These are phyloP conservation scores for Mungos mungo DNA, from an alignment of 2,113 vertebrate genomes.

Conservation along the genomic window DNA sequence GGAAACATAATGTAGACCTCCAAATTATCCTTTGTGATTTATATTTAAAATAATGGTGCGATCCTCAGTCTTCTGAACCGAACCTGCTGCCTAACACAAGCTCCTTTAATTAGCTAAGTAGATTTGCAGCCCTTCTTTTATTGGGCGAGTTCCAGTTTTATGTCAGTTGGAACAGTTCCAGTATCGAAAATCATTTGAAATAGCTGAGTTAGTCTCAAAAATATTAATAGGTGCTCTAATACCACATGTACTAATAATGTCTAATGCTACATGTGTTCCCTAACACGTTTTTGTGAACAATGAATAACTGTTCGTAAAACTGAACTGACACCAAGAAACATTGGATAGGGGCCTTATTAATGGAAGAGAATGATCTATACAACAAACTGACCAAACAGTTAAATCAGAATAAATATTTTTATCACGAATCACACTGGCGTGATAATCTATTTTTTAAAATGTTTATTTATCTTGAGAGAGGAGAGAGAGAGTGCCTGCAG, in stretches of 20 bases:
- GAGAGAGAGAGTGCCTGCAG: too few relatives aligned
- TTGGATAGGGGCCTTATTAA: neutral
- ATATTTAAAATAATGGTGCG: conserved; percentile 54
- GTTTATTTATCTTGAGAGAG: too few relatives aligned
- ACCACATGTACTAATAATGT: conserved; percentile 47
- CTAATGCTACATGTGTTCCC: conserved; percentile 15
- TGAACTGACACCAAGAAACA: conserved; percentile 30
- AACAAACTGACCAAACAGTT: neutral
- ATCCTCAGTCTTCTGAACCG: conserved; percentile 35
- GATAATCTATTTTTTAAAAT: neutral
- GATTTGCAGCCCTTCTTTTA: conserved; percentile 45
- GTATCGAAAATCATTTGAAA: conserved; percentile 66
- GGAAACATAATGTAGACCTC: conserved; percentile 14
- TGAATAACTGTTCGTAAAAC: conserved; percentile 59
- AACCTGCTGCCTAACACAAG: conserved; percentile 18
- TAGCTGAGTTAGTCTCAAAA: conserved; percentile 64
- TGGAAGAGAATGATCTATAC: neutral
- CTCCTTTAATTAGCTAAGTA: conserved; percentile 71
- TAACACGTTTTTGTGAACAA: conserved; percentile 44
- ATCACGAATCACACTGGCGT: neutral
- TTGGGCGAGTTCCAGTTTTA: conserved; percentile 62
- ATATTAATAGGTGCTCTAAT: conserved; percentile 70
- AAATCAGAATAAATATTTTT: conserved; percentile 18
- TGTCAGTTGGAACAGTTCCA: conserved; percentile 44
- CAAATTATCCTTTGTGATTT: conserved; percentile 28